Evolutionary conservation across 2,888 invertebrate genomes (phyloP).

Genomic region (Nephrocerus scutellatus): DNA sequence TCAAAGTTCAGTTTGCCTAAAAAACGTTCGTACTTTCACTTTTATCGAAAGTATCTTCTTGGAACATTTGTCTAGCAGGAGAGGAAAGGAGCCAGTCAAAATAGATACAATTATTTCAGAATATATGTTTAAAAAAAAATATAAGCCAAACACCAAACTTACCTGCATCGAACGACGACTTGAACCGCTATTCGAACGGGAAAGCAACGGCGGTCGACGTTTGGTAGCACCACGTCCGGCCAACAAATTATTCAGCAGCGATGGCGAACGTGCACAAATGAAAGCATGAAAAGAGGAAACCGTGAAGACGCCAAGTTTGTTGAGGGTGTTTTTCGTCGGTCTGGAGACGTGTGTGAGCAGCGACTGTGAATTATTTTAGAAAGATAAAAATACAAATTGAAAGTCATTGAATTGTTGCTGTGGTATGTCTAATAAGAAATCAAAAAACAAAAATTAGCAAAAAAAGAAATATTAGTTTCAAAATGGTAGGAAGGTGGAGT

Average conservation of each 20-base stretch:
- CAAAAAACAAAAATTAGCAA: no score
- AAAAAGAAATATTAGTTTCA: no score
- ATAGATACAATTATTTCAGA: no score
- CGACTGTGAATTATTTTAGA: slow-evolving; percentile 68
- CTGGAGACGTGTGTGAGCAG: slow-evolving; percentile 91
- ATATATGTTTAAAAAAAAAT: no score
- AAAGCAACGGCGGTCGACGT: slow-evolving; percentile 80
- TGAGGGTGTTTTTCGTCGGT: slow-evolving; percentile 87
- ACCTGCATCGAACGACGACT: slow-evolving; percentile 82
- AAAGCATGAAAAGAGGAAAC: slow-evolving; percentile 97
- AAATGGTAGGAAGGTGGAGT: no score
- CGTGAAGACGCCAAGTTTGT: slow-evolving; percentile 93
- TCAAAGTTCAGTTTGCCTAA: no score
- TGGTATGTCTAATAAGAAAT: no score
- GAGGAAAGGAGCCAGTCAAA: no score
- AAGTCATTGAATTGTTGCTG: no score
- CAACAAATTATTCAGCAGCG: slow-evolving; percentile 81
- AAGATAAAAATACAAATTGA: slow-evolving; percentile 9
- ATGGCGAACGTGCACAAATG: slow-evolving; percentile 92
- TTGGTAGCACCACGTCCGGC: slow-evolving; percentile 88
- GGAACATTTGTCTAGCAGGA: no score
- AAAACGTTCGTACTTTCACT: no score
- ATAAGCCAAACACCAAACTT: slow-evolving; percentile 28
- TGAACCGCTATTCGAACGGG: slow-evolving; percentile 82
- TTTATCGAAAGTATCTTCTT: no score